phyloP scores from a whole-genome alignment of 92 coral and sea anemone species.

The Meandrina meandrites region DNA sequence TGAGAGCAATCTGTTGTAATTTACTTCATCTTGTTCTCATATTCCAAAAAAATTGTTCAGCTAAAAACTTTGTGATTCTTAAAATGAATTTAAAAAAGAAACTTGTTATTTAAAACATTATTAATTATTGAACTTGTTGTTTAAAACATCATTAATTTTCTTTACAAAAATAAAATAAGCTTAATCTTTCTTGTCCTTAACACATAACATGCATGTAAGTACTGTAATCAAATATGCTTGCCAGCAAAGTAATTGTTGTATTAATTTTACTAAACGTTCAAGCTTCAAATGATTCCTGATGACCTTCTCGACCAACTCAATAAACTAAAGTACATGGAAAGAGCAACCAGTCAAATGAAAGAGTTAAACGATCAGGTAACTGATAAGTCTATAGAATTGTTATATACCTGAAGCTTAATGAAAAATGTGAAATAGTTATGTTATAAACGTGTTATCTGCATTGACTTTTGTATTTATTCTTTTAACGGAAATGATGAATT shows the following conservation, averaged over 20 bases:
- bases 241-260: neutral
- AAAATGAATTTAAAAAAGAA: neutral
- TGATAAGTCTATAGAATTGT: no score
- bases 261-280: constrained; percentile 26
- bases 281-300: constrained; percentile 89
- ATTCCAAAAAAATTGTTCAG: neutral
- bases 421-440: no score
- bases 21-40: neutral
- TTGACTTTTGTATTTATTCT: no score
- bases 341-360: constrained; percentile 66
- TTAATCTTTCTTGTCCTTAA: neutral
- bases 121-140: no score
- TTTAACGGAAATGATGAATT: no score
- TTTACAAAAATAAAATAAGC: neutral
- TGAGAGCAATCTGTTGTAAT: neutral
- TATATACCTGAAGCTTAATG: no score
- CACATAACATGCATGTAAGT: no score
- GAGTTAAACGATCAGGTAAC: constrained; percentile 76
- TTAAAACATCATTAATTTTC: neutral
- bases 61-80: neutral
- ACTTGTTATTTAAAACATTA: neutral
- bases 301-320: constrained; percentile 90
- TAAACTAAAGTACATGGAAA: constrained; percentile 79
- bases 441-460: no score
- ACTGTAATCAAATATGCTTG: neutral